Percentiles rank a stretch among this genome's conserved stretches.
Evolutionary conservation across 2,888 invertebrate species (phyloP).

Genomic region (Herminia tarsipennalis): DNA sequence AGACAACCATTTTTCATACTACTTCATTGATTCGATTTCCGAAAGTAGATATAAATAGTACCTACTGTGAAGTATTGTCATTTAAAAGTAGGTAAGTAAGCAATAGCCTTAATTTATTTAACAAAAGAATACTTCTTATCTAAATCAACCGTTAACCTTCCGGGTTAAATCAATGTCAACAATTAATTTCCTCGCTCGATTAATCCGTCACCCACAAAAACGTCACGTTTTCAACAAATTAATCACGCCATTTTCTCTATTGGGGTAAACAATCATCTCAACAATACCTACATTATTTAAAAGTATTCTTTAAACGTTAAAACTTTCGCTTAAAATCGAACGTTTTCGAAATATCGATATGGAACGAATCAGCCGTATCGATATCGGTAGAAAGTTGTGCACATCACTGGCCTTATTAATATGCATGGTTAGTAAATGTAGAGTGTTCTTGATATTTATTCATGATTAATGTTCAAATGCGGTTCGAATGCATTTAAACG

Average conservation of each 20-base stretch:
- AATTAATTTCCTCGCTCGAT: not conserved
- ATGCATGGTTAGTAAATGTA: constrained; percentile 27
- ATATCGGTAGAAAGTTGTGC: constrained; percentile 33
- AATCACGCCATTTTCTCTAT: not conserved
- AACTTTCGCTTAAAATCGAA: constrained; percentile 34
- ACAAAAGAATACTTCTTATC: no score
- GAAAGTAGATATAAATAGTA: no score
- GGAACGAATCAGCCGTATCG: constrained; percentile 21
- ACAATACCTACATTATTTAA: no score
- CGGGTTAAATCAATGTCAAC: not conserved
- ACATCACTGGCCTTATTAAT: constrained; percentile 39
- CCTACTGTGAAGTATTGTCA: no score
- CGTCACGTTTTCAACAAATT: not conserved
- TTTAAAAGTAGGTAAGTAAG: no score
- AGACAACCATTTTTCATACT: no score
- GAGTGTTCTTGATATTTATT: constrained; percentile 38
- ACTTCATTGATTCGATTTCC: no score
- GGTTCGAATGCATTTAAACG: constrained; percentile 13
- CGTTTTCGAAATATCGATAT: constrained; percentile 19
- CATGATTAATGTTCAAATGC: constrained; percentile 33
- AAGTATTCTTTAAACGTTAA: constrained; percentile 7
- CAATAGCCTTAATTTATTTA: no score
- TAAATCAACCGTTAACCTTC: not conserved
- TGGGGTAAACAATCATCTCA: not conserved
- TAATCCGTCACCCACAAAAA: not conserved